Percentiles rank a stretch among this genome's conserved stretches.
Conservation (phyloP, 1,140 invertebrate species). For the Myzus persicae region DNA sequence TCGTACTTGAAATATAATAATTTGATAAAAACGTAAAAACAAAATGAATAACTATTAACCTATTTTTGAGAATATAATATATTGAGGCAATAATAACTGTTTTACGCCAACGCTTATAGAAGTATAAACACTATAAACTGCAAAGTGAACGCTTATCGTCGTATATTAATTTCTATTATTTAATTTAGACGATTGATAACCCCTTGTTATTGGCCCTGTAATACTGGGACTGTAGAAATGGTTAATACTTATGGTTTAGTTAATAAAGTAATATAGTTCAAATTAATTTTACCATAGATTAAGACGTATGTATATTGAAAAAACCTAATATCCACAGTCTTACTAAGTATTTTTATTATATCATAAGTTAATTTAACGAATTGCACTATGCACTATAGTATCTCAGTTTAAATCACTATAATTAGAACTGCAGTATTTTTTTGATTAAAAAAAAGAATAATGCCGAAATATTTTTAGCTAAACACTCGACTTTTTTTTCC, state of each 20-base stretch:
- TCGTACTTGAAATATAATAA: neutral
- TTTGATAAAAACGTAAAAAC: neutral
- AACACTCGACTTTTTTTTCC: no score
- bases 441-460: no score
- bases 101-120: neutral
- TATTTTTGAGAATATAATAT: neutral
- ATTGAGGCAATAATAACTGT: neutral
- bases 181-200: neutral
- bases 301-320: neutral
- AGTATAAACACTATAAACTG: neutral
- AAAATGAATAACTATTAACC: neutral
- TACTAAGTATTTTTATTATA: neutral
- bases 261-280: neutral
- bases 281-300: neutral
- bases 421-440: no score
- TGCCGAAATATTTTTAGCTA: no score
- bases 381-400: neutral
- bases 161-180: neutral
- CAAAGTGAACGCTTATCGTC: neutral
- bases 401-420: no score
- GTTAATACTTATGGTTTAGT: neutral
- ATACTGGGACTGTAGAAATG: neutral
- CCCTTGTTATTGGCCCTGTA: neutral
- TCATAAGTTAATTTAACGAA: neutral
- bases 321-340: neutral